Conservation (phyloP, 1,140 invertebrate genomes). For the Magallana angulata region DNA sequence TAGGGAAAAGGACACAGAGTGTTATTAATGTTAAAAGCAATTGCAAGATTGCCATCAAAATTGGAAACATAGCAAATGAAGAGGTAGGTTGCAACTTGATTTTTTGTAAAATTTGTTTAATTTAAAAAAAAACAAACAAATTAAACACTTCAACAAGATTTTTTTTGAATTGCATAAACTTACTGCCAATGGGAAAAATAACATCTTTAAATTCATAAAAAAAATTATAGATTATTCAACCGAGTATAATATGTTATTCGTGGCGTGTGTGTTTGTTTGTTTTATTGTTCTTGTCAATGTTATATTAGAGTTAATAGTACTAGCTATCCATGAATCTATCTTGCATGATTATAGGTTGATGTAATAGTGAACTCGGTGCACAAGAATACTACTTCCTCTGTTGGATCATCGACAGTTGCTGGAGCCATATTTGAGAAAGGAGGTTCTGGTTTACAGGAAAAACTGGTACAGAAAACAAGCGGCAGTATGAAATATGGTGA, state of each 20-base stretch:
- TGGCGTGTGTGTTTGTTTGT: no score
- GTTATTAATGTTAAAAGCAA: background rate
- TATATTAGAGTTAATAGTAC: no score
- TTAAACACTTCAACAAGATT: no score
- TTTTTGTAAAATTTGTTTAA: no score
- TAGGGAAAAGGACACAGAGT: background rate
- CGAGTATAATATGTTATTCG: no score
- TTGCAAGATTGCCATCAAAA: background rate
- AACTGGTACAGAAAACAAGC: background rate
- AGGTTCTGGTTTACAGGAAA: background rate
- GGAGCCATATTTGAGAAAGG: slow-evolving; percentile 5
- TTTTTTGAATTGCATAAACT: no score
- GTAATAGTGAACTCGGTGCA: background rate
- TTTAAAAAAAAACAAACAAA: no score
- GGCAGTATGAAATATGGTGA: background rate
- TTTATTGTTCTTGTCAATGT: no score
- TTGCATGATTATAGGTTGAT: background rate
- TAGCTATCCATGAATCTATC: no score
- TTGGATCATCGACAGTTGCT: background rate
- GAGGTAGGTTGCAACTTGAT: background rate
- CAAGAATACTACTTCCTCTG: background rate
- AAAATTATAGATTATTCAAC: no score
- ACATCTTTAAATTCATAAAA: no score
- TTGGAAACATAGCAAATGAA: background rate
- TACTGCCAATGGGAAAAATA: no score